A percentile compares a stretch with the other conserved stretches of the same genome.
Conservation (phyloP, 2,113 vertebrate genomes). For the Saccopteryx leptura region DNA sequence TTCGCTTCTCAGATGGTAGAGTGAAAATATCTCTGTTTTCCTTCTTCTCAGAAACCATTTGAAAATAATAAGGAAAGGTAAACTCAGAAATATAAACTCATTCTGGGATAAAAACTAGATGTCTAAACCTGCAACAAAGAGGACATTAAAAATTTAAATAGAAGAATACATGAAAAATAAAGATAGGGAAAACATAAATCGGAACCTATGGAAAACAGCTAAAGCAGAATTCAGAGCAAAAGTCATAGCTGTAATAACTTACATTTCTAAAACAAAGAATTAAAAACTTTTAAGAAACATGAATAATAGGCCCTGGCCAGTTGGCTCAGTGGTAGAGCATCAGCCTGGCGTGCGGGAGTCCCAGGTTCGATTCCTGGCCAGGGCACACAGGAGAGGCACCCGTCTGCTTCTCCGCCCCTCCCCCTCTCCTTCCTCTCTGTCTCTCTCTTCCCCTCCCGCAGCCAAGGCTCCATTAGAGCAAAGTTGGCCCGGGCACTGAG, state of each 20-base stretch:
- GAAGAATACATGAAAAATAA: not conserved
- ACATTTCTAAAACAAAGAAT: not conserved
- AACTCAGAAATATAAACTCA: not conserved
- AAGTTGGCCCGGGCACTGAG: too few species aligned
- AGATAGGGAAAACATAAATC: not conserved
- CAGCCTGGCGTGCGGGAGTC: too few species aligned
- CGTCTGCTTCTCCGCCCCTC: too few species aligned
- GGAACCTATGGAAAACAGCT: not conserved
- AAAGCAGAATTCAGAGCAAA: not conserved
- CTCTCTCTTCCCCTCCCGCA: too few species aligned
- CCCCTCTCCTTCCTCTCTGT: too few species aligned
- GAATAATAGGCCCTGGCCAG: not conserved
- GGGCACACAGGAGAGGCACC: too few species aligned
- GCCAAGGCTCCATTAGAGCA: too few species aligned
- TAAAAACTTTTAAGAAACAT: not conserved
- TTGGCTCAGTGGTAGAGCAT: too few species aligned
- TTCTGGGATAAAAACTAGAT: not conserved
- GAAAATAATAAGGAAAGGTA: slow-evolving; percentile 35
- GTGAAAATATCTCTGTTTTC: not conserved
- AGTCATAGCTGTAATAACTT: not conserved
- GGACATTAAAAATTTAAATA: not conserved
- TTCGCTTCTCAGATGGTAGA: not conserved
- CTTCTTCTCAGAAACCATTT: slow-evolving; percentile 8
- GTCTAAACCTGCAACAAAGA: not conserved
- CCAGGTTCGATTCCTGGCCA: too few species aligned